These are phyloP conservation scores for Drosophila kokeensis DNA, from an alignment of 2,888 invertebrate genomes.

Conservation along the genomic window DNA sequence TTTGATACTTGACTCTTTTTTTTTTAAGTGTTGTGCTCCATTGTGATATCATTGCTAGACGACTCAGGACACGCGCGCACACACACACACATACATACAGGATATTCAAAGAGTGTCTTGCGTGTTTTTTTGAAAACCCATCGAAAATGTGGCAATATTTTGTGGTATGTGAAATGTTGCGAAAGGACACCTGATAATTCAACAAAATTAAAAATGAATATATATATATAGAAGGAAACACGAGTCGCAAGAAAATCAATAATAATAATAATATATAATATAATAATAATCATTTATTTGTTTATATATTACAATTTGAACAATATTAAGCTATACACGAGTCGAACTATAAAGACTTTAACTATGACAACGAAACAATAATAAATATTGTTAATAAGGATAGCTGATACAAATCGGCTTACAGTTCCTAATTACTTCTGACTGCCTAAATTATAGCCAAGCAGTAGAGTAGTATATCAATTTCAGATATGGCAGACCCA, in stretches of 20 bases:
- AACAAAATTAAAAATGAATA: not conserved
- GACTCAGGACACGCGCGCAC: conserved; percentile 4
- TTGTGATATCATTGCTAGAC: conserved; percentile 3
- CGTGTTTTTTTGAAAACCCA: not conserved
- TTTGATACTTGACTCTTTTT: conserved; percentile 18
- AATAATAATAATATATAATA: not conserved
- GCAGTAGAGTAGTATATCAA: not conserved
- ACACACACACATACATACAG: not conserved
- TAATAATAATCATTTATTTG: not conserved
- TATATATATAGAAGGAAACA: not conserved
- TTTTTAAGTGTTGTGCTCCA: conserved; percentile 8
- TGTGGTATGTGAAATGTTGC: conserved; percentile 60
- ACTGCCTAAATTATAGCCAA: not conserved
- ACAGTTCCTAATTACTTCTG: not conserved
- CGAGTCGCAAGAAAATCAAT: not conserved
- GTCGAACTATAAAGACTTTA: not conserved
- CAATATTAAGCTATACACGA: not conserved
- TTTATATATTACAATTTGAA: not conserved
- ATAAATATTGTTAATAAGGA: not conserved
- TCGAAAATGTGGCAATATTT: conserved; percentile 54
- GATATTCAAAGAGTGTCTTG: conserved; percentile 12
- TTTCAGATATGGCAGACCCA: not conserved
- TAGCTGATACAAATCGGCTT: not conserved
- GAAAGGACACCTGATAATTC: not conserved
- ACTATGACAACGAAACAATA: not conserved